Conservation (phyloP, 2,113 vertebrate species). For the Aphyosemion australe region DNA sequence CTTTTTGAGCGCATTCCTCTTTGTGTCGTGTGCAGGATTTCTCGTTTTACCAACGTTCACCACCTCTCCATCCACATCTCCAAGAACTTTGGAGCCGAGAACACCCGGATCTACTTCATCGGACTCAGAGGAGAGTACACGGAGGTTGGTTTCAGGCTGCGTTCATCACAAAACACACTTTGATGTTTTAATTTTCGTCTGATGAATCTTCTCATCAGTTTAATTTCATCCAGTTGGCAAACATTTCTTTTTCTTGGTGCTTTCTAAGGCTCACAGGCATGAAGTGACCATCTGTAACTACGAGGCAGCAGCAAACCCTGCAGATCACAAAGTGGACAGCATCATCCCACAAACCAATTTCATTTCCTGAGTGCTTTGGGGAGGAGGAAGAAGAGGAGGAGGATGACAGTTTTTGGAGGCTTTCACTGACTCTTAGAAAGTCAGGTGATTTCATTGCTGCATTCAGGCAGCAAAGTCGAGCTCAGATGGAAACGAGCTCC, state of each 20-base stretch:
- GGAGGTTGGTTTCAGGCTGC: conserved; percentile 79
- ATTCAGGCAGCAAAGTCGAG: conserved; percentile 10
- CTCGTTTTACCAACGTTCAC: conserved; percentile 90
- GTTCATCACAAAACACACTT: too few species aligned
- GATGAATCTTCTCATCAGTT: too few species aligned
- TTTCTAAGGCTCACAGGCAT: conserved; percentile 86
- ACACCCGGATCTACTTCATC: conserved; percentile 91
- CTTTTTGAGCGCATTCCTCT: background rate
- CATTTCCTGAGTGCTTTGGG: conserved; percentile 82
- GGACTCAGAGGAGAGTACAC: conserved; percentile 93
- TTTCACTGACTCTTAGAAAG: conserved; percentile 30
- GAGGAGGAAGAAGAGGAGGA: conserved; percentile 1
- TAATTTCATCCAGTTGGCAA: too few species aligned
- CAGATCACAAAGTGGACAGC: conserved; percentile 90
- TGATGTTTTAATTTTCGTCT: too few species aligned
- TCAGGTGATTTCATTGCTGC: conserved; percentile 26
- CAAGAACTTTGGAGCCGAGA: conserved; percentile 92
- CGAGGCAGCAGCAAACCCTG: conserved; percentile 91
- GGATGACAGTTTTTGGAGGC: conserved; percentile 1
- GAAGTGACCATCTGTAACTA: conserved; percentile 98
- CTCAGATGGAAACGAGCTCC: conserved; percentile 13
- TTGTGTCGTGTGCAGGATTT: conserved; percentile 79
- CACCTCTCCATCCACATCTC: conserved; percentile 96
- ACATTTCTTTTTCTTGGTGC: background rate
- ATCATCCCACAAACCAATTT: conserved; percentile 91